Evolutionary conservation across 2,888 invertebrate species (phyloP), one percentile per base, ranked within the genome.

Genomic region (Melieria picta): DNA sequence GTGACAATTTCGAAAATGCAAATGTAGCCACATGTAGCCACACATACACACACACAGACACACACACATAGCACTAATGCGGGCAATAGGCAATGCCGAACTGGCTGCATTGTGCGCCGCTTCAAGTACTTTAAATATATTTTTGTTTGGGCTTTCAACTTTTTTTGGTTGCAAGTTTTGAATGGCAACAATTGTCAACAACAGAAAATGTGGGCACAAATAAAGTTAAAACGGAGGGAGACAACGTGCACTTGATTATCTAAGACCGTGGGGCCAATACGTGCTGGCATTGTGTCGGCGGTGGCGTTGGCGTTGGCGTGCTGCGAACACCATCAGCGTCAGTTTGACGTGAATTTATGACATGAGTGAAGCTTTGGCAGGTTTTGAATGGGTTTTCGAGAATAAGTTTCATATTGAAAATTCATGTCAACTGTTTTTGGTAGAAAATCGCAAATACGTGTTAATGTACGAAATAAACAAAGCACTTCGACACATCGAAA

Each of bases 241-340:
- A 30, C 66, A 65, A 72, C 77, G 73, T 74, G 77, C 63, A 63
- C 46, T 7, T 71, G 73, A 77, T 77, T 72, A 75, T 75, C 77
- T 61, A 43, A 52, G 50, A 5, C 43, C 30, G 13, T 16, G 10
- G 11, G n/a, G 30, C 30, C 30, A 7, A 46, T 16, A 63, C 56
- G 63, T 63, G 42, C 7, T 47, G 13, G 52, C 52, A 52, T 50
- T 50, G 9, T 9, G 9, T 50, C 11, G 30, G 30, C 30, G 30
- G 3, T 30, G 30, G 30, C 30, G 30, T 30, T 30, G 30, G 30
- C 30, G 30, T 30, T 30, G 30, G 30, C 30, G 30, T 30, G 30
- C 30, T 30, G 30, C 30, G 30, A 30, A 30, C 30, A 2, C 9
- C 50, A 7, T 45, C 9, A 7, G 56, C 13, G 13, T 45, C 42